Evolutionary conservation across 2,888 invertebrate species (phyloP), one percentile per base, ranked within the genome.

Genomic region (Drosophila histrio): DNA sequence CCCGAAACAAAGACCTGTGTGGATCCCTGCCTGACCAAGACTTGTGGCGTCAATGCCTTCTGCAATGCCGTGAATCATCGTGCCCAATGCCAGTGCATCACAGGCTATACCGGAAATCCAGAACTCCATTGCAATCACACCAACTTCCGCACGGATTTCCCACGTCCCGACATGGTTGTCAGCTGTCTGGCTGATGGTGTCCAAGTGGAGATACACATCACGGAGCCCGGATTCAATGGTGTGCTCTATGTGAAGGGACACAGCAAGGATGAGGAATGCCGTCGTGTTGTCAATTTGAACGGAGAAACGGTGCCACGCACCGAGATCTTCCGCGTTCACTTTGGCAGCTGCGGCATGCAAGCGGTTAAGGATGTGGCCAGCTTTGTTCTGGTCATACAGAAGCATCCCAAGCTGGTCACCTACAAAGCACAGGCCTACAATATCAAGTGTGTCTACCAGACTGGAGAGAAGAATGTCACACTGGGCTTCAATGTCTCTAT

Each of bases 361-460:
- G 97, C 97, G 83, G 95, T 97, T 6, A 97, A 97, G 91, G 97
- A 97, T 50, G 94, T 97, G 90, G 98, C 98, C 21, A 97, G 96
- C 90, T 98, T 98, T 91, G 96, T 98, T 1, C 93, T 99, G 39
- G 97, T 99, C 21, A 97, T 99, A 90, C 98, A 99, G 91, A 97
- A 97, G 92, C 98, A 99, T 94, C 97, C 98, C 0, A 97, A 97
- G 93, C 93, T 99, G 53, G 96, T 98, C 50, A 99, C 98, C 0
- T 97, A 96, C 91, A 96, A 97, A 89, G 97, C 98, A 4, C 97
- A 98, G 91, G 98, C 98, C 1, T 99, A 98, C 93, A 97, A 98
- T 92, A 97, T 99, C 73, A 97, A 97, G 91, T 98, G 98, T 91
- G 96, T 97, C 58, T 98, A 98, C 91, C 97, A 97, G 91, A 97